A percentile compares a stretch with the other conserved stretches of the same genome.
Conservation (phyloP, 1,140 invertebrate species). For the Psilanteris sp. region DNA sequence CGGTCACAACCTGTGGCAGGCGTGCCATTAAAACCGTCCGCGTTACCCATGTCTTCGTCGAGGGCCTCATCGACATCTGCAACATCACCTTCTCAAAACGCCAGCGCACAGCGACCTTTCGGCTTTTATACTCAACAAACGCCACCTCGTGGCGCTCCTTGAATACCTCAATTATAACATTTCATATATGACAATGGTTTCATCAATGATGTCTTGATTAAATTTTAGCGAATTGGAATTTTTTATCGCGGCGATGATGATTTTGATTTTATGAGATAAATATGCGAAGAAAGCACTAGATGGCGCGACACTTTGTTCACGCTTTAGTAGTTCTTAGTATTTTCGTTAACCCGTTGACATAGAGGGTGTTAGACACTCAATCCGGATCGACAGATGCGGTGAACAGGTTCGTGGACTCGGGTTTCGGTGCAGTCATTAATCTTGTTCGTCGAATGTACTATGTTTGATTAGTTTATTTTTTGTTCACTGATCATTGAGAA, state of each 20-base stretch:
- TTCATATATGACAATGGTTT: no score
- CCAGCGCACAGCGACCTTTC: slow-evolving; percentile 70
- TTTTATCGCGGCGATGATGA: no score
- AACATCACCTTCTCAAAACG: slow-evolving; percentile 64
- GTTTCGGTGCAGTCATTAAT: slow-evolving; percentile 53
- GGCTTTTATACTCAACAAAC: slow-evolving; percentile 78
- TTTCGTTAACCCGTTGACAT: slow-evolving; percentile 38
- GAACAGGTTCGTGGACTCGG: slow-evolving; percentile 50
- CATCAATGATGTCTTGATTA: no score
- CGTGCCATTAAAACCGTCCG: slow-evolving; percentile 56
- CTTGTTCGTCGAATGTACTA: slow-evolving; percentile 53
- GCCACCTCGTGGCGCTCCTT: slow-evolving; percentile 49
- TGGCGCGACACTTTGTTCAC: neutral
- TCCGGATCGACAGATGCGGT: slow-evolving; percentile 55
- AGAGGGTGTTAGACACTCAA: slow-evolving; percentile 45
- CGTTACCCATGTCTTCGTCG: slow-evolving; percentile 36
- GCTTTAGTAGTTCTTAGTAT: slow-evolving; percentile 15
- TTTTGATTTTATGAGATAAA: no score
- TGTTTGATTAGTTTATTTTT: slow-evolving; percentile 65
- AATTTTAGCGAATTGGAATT: no score
- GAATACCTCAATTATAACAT: neutral
- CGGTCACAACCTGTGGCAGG: slow-evolving; percentile 68
- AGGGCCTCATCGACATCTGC: slow-evolving; percentile 41
- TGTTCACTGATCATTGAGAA: slow-evolving; percentile 3
- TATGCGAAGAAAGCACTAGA: no score